phyloP scores from a whole-genome alignment of 2,797 vertebrate genomes.

The Falco cherrug region DNA sequence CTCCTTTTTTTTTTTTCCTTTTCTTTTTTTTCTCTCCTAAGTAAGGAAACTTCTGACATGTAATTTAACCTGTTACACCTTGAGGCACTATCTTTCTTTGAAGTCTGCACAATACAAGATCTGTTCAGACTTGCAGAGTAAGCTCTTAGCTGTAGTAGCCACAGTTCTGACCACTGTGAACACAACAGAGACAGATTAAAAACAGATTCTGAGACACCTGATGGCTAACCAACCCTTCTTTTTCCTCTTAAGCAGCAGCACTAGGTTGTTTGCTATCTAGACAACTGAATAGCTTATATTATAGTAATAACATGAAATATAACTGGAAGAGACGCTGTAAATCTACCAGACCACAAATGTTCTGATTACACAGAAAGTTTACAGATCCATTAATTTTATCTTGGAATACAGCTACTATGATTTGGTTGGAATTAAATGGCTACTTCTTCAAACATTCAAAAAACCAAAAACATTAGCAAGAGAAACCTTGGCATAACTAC shows the following conservation, averaged over 20 bases:
- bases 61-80: conserved; percentile 37
- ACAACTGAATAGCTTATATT: neutral
- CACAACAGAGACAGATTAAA: neutral
- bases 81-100: conserved; percentile 33
- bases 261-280: neutral
- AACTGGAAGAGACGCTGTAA: neutral
- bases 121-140: conserved; percentile 45
- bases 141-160: neutral
- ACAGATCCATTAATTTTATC: neutral
- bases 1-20: neutral
- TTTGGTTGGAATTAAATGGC: neutral
- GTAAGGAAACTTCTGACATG: conserved; percentile 7
- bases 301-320: neutral
- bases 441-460: neutral
- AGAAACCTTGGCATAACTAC: neutral
- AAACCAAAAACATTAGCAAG: too few species aligned
- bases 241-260: neutral
- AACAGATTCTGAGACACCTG: neutral
- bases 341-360: neutral
- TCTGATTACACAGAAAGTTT: neutral
- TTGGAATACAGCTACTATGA: neutral
- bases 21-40: neutral
- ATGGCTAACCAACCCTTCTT: neutral
- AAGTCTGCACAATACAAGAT: conserved; percentile 25
- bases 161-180: neutral